These are phyloP conservation scores for Megastigmus dorsalis DNA, from an alignment of 2,888 invertebrate genomes.

Conservation along the genomic window DNA sequence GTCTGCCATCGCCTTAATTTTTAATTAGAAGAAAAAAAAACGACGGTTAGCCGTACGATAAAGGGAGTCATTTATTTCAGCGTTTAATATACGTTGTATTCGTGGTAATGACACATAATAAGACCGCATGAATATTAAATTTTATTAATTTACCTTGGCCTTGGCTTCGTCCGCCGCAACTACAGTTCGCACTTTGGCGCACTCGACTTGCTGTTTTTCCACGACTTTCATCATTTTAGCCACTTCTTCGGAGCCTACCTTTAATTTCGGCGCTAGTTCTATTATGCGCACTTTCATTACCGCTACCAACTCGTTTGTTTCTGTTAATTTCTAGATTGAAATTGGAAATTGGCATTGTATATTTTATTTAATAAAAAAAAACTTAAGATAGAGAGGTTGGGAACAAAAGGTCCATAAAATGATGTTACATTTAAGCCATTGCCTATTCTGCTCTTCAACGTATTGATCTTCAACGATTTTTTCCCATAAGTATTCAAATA, in stretches of 20 bases:
- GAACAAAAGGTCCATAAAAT: constrained; percentile 1
- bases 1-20: constrained; percentile 89
- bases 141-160: constrained; percentile 80
- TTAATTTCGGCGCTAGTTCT: constrained; percentile 87
- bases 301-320: constrained; percentile 87
- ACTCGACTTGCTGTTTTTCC: constrained; percentile 86
- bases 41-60: no score
- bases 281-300: constrained; percentile 90
- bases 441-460: constrained; percentile 81
- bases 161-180: constrained; percentile 89
- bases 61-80: no score
- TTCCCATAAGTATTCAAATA: constrained; percentile 83
- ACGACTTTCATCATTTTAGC: constrained; percentile 84
- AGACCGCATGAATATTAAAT: no score
- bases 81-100: no score
- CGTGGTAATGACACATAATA: no score
- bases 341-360: background rate
- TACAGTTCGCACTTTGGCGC: constrained; percentile 86
- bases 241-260: constrained; percentile 85
- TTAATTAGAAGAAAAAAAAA: no score
- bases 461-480: constrained; percentile 82
- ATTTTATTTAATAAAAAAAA: background rate
- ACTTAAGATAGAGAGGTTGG: background rate
- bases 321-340: constrained; percentile 81
- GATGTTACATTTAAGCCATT: constrained; percentile 82